These are phyloP conservation scores for Drosophila asahinai DNA, from an alignment of 1,140 invertebrate genomes.

Conservation along the genomic window DNA sequence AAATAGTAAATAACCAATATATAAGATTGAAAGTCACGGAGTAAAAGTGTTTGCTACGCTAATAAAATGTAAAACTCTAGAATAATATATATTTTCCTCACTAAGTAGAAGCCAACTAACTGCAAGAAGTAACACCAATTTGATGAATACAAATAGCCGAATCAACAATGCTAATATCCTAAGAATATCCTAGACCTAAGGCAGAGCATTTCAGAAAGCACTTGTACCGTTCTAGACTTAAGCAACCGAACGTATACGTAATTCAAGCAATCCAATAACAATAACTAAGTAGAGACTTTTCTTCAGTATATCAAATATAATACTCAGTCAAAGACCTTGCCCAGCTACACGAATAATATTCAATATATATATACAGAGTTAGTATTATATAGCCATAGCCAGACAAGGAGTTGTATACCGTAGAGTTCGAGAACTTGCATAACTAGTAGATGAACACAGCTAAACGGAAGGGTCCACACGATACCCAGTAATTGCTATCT, in stretches of 20 bases:
- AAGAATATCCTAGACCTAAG: constrained; percentile 55
- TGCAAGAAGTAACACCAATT: constrained; percentile 69
- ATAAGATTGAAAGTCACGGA: background rate
- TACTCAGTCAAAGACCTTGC: constrained; percentile 1
- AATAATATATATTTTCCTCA: background rate
- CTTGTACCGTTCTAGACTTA: constrained; percentile 70
- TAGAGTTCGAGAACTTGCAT: constrained; percentile 22
- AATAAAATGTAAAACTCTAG: constrained; percentile 27
- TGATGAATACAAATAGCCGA: constrained; percentile 18
- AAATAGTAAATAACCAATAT: constrained; percentile 1
- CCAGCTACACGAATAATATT: constrained; percentile 10
- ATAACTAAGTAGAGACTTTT: constrained; percentile 20
- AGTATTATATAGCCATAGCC: constrained; percentile 20
- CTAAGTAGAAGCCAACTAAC: constrained; percentile 18
- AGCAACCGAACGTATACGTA: constrained; percentile 51
- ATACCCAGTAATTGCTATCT: constrained; percentile 15
- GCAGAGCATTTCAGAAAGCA: constrained; percentile 75
- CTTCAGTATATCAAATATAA: background rate
- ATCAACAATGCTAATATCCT: constrained; percentile 8
- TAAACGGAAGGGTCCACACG: constrained; percentile 34
- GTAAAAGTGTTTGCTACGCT: constrained; percentile 77
- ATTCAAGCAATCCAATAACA: constrained; percentile 36
- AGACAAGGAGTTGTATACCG: constrained; percentile 24
- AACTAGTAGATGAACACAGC: constrained; percentile 28
- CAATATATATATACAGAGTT: background rate